phyloP scores from a whole-genome alignment of 1,140 invertebrate genomes.

The Pectinophora gossypiella region DNA sequence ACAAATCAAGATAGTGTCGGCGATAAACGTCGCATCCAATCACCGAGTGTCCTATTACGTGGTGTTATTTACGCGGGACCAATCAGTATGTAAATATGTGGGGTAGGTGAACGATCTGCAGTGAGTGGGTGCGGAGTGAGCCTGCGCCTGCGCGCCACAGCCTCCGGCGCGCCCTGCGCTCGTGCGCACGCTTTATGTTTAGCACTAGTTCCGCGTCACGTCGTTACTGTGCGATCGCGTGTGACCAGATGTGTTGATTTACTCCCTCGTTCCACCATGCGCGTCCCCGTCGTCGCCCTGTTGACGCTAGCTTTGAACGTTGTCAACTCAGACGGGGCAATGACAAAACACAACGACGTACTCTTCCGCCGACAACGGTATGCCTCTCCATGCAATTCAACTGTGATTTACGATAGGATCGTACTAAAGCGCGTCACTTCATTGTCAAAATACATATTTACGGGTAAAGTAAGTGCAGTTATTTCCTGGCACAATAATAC shows the following conservation, averaged over 20 bases:
- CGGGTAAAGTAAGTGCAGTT: conserved; percentile 46
- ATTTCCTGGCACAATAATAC: conserved; percentile 23
- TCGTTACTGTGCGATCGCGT: neutral
- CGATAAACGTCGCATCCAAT: conserved; percentile 45
- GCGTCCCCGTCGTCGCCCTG: neutral
- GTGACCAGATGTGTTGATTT: neutral
- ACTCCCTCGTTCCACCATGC: conserved; percentile 5
- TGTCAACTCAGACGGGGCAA: conserved; percentile 21
- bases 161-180: conserved; percentile 46
- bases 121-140: conserved; percentile 54
- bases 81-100: conserved; percentile 67
- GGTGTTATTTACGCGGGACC: conserved; percentile 48
- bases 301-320: conserved; percentile 6
- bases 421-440: conserved; percentile 44
- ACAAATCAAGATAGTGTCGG: conserved; percentile 48
- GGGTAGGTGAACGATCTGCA: conserved; percentile 64
- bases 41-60: conserved; percentile 42
- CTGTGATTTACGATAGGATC: conserved; percentile 36
- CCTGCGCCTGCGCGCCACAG: conserved; percentile 31
- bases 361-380: conserved; percentile 13
- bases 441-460: conserved; percentile 51
- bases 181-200: conserved; percentile 46
- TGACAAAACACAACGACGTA: conserved; percentile 6
- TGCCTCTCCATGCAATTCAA: conserved; percentile 27
- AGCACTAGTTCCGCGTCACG: neutral